Conservation (phyloP, 2,888 invertebrate genomes). For the Rhagium mordax region DNA sequence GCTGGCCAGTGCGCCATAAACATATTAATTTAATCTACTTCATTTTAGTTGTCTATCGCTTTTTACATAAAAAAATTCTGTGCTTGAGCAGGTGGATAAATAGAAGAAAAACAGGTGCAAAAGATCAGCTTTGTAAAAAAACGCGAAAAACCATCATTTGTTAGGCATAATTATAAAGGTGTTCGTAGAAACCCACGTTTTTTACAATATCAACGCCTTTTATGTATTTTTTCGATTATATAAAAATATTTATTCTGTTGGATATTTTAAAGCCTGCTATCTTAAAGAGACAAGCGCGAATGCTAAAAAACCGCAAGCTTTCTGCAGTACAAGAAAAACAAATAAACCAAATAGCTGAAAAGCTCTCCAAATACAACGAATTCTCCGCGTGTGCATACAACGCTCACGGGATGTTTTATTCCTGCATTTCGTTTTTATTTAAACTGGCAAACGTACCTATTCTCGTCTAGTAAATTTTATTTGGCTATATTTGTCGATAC, state of each 20-base stretch:
- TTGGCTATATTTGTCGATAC: background rate
- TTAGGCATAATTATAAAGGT: too few species aligned
- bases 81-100: too few species aligned
- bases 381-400: slow-evolving; percentile 6
- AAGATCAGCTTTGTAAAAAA: too few species aligned
- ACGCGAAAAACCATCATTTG: too few species aligned
- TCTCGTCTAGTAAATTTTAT: background rate
- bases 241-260: background rate
- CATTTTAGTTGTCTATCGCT: too few species aligned
- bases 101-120: too few species aligned
- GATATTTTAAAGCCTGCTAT: slow-evolving; percentile 14
- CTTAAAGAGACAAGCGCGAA: slow-evolving; percentile 7
- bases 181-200: too few species aligned
- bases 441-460: background rate
- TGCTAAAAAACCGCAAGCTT: slow-evolving; percentile 1
- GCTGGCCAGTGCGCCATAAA: too few species aligned
- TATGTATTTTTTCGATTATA: background rate
- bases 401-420: slow-evolving; percentile 9
- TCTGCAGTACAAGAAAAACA: slow-evolving; percentile 12
- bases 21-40: too few species aligned
- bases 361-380: slow-evolving; percentile 18
- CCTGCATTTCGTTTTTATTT: slow-evolving; percentile 5
- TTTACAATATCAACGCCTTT: background rate
- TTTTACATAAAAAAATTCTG: too few species aligned
- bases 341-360: slow-evolving; percentile 23